These are phyloP conservation scores for Clamator glandarius DNA, from an alignment of 2,797 vertebrate genomes.

Conservation along the genomic window DNA sequence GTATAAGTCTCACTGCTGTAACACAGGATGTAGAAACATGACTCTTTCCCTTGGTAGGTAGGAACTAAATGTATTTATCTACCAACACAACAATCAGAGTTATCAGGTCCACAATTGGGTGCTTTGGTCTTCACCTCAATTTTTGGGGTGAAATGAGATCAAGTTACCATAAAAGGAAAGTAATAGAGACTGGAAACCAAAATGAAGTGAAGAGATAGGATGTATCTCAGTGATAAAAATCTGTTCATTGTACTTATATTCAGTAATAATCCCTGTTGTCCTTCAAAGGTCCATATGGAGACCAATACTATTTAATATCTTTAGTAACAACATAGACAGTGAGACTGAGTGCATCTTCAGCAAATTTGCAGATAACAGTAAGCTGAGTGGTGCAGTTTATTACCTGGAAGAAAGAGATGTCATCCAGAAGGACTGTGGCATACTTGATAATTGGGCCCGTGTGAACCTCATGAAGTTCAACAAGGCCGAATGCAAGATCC, in stretches of 20 bases:
- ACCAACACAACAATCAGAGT: not conserved
- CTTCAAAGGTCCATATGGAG: not conserved
- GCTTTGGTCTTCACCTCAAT: not conserved
- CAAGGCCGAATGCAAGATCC: not conserved
- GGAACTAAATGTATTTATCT: not conserved
- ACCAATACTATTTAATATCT: not conserved
- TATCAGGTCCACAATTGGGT: not conserved
- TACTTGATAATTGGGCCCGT: not conserved
- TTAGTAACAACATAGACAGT: not conserved
- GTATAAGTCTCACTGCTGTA: not conserved
- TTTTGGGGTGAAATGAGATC: not conserved
- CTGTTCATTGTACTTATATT: conserved; percentile 43
- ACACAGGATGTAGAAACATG: not conserved
- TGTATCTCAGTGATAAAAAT: conserved; percentile 37
- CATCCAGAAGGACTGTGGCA: not conserved
- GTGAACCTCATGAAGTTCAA: not conserved
- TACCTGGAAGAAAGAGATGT: not conserved
- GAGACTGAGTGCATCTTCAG: not conserved
- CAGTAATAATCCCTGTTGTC: conserved; percentile 10
- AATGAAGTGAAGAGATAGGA: conserved; percentile 32
- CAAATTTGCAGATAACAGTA: not conserved
- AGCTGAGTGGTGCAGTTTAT: not conserved
- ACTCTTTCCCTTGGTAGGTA: not conserved
- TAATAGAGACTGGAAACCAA: conserved; percentile 15
- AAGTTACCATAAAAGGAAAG: not conserved